Percentiles rank a stretch among this genome's conserved stretches.
Conservation (phyloP, 35 echinoderm and acorn worm genomes). For the Holothuria glaberrima region DNA sequence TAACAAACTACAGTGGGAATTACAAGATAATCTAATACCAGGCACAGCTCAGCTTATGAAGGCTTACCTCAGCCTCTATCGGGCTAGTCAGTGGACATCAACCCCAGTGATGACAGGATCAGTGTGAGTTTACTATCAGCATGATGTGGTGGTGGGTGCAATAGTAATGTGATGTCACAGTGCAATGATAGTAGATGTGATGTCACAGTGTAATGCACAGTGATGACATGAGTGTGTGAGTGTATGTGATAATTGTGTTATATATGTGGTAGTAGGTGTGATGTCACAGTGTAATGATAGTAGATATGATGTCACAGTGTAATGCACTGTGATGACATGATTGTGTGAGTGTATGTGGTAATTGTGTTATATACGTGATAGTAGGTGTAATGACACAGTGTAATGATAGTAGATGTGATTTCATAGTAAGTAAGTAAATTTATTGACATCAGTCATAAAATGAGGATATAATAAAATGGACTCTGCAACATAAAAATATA, state of each 20-base stretch:
- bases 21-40: slow-evolving; percentile 72
- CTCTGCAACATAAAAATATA: too few relatives aligned
- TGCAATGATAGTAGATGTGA: not conserved
- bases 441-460: too few relatives aligned
- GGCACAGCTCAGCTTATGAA: slow-evolving; percentile 76
- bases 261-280: too few relatives aligned
- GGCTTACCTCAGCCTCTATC: slow-evolving; percentile 77
- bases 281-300: not conserved
- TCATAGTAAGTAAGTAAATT: too few relatives aligned
- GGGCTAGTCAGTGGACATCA: slow-evolving; percentile 59
- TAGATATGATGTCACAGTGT: too few relatives aligned
- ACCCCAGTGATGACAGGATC: slow-evolving; percentile 66
- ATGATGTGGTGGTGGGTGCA: not conserved
- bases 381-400: not conserved
- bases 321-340: too few relatives aligned
- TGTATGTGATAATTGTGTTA: too few relatives aligned
- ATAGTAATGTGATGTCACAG: not conserved
- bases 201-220: too few relatives aligned
- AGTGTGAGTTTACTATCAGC: slow-evolving; percentile 71
- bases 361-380: too few relatives aligned
- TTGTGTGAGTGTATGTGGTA: too few relatives aligned
- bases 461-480: too few relatives aligned
- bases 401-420: not conserved
- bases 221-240: not conserved
- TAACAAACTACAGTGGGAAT: not conserved